Conservation (phyloP, 2,113 vertebrate genomes). For the human region GRCh38 chr3:196458001-196458500, state of each 20-base stretch:
- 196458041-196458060: neutral
- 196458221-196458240: neutral
- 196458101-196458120: neutral
- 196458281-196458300: neutral
- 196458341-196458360: neutral
- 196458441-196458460: too few species aligned
- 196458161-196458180: neutral
- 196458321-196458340: neutral
- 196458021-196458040: constrained; percentile 21
- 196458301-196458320: neutral
- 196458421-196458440: too few species aligned
- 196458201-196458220: neutral
- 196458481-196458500: too few species aligned
- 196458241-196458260: constrained; percentile 6
- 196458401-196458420: too few species aligned
- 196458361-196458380: neutral
- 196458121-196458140: neutral
- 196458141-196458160: neutral
- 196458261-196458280: neutral
- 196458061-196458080: constrained; percentile 8
- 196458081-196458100: neutral
- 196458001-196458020: neutral
- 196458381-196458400: neutral
- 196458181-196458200: neutral
- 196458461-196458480: too few species aligned